These are phyloP conservation scores for Ancistrus triradiatus DNA, from an alignment of 2,113 vertebrate species.

Conservation along the genomic window DNA sequence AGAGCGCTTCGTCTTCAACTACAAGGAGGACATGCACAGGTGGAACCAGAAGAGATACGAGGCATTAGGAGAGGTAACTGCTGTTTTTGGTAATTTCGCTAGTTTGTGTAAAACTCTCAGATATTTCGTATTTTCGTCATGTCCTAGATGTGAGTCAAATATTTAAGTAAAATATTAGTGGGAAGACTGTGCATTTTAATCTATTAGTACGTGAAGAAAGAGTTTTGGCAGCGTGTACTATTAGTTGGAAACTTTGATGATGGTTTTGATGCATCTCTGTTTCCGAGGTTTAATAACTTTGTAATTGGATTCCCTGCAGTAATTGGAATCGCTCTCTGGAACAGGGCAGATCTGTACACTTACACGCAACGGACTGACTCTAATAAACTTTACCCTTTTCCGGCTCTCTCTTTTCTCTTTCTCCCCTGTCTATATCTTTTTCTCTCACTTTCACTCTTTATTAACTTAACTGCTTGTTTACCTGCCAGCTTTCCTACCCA, in stretches of 20 bases:
- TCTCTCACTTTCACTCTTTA: not conserved
- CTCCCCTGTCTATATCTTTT: not conserved
- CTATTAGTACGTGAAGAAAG: slow-evolving; percentile 26
- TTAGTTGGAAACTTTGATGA: slow-evolving; percentile 37
- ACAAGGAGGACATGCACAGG: slow-evolving; percentile 90
- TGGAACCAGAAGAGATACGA: slow-evolving; percentile 99
- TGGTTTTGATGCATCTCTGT: slow-evolving; percentile 42
- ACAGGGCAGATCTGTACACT: slow-evolving; percentile 19
- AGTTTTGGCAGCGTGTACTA: slow-evolving; percentile 8
- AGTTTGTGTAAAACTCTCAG: too few species aligned
- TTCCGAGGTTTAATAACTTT: slow-evolving; percentile 46
- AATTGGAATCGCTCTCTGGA: slow-evolving; percentile 39
- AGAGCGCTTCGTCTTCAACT: slow-evolving; percentile 93
- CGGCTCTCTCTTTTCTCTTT: not conserved
- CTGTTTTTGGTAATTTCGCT: slow-evolving; percentile 2
- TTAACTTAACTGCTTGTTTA: slow-evolving; percentile 3
- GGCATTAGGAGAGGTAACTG: slow-evolving; percentile 93
- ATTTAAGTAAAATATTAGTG: too few species aligned
- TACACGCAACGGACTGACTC: slow-evolving; percentile 18
- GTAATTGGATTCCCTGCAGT: slow-evolving; percentile 42
- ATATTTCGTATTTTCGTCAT: too few species aligned
- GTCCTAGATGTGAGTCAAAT: too few species aligned
- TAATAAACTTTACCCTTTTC: slow-evolving; percentile 29
- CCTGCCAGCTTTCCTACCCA: not conserved
- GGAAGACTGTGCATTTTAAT: slow-evolving; percentile 9